Evolutionary conservation across 1,140 invertebrate genomes (phyloP).

Genomic region (Chionoecetes opilio): DNA sequence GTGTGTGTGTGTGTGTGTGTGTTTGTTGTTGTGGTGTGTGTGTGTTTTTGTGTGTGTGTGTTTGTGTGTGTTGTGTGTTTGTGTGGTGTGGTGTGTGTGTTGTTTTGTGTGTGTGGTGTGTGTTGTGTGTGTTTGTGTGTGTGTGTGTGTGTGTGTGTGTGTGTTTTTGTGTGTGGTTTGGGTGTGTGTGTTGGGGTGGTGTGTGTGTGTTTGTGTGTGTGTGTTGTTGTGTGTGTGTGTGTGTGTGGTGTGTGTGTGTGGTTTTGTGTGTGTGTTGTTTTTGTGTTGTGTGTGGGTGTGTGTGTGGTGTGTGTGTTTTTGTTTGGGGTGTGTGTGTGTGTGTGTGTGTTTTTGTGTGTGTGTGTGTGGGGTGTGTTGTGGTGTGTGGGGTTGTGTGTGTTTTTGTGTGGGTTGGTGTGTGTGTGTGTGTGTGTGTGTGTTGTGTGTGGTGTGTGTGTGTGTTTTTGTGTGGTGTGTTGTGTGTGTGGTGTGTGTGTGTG

Average conservation of each 20-base stretch:
- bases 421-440: constrained; percentile 6
- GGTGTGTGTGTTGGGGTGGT: no score
- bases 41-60: constrained; percentile 33
- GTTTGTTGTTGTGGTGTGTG: background rate
- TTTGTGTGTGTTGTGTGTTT: background rate
- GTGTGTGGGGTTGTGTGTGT: no score
- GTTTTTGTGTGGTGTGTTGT: no score
- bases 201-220: constrained; percentile 34
- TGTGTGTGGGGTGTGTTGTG: constrained; percentile 14
- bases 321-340: constrained; percentile 33
- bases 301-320: background rate
- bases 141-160: constrained; percentile 54
- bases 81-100: constrained; percentile 39
- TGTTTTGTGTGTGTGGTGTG: background rate
- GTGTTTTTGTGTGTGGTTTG: constrained; percentile 14
- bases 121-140: no score
- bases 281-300: constrained; percentile 16
- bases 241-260: constrained; percentile 34
- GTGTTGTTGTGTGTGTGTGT: background rate
- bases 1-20: constrained; percentile 34
- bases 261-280: background rate
- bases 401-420: no score
- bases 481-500: no score
- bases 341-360: constrained; percentile 48
- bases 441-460: background rate